Evolutionary conservation across 2,888 invertebrate species (phyloP).

Genomic region (Pyralis farinalis): DNA sequence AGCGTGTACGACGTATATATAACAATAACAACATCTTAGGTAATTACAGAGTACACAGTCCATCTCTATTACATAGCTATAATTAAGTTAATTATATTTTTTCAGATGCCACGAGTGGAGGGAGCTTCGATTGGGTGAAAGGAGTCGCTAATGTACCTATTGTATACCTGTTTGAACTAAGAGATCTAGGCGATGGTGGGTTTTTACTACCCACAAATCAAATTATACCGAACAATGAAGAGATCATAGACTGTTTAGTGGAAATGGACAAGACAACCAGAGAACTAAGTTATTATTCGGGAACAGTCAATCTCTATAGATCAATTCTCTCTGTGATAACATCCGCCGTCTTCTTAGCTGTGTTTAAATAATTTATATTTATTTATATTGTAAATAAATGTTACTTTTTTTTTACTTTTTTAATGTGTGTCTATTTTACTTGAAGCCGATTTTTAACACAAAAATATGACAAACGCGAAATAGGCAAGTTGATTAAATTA

Average conservation of each 20-base stretch:
- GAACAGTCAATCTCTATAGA: conserved; percentile 14
- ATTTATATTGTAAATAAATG: conserved; percentile 5
- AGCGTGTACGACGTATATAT: too few species aligned
- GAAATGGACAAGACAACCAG: conserved; percentile 48
- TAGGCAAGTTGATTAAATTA: too few species aligned
- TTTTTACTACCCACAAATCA: conserved; percentile 74
- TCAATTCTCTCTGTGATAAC: conserved; percentile 4
- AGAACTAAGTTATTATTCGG: conserved; percentile 36
- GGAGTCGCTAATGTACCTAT: conserved; percentile 73
- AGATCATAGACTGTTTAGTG: conserved; percentile 58
- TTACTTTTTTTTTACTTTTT: conserved; percentile 2
- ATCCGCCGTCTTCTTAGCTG: conserved; percentile 4
- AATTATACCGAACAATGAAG: conserved; percentile 67
- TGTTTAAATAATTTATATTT: conserved; percentile 2
- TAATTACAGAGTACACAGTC: too few species aligned
- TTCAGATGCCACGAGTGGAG: conserved; percentile 61
- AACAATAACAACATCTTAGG: too few species aligned
- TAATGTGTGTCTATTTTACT: too few species aligned
- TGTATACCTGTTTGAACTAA: conserved; percentile 77
- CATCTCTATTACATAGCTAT: too few species aligned
- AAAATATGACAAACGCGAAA: too few species aligned
- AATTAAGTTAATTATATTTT: too few species aligned
- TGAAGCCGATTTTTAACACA: too few species aligned
- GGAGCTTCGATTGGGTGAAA: conserved; percentile 80
- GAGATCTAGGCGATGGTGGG: conserved; percentile 75